phyloP scores from a whole-genome alignment of 1,140 invertebrate genomes.

The Gyrodactylus salaris region DNA sequence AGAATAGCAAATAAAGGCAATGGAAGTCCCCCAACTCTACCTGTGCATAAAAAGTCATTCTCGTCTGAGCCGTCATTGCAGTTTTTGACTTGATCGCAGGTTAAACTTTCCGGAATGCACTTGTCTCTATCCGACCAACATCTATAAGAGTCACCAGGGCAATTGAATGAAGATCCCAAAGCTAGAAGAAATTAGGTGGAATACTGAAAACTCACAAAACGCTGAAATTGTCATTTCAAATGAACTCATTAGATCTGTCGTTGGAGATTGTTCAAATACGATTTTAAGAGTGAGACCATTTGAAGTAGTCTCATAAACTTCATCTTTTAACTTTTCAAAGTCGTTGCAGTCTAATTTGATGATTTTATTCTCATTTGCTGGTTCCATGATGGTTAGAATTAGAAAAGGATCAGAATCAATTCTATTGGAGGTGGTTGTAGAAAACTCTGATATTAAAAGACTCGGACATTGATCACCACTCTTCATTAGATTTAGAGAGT shows the following conservation, averaged over 20 bases:
- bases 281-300: background rate
- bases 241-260: background rate
- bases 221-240: background rate
- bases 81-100: conserved; percentile 49
- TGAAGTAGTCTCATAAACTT: background rate
- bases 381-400: background rate
- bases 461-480: background rate
- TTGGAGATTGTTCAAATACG: background rate
- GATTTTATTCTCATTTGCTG: background rate
- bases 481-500: background rate
- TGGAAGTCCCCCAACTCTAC: background rate
- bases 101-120: conserved; percentile 44
- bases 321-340: background rate
- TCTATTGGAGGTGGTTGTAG: background rate
- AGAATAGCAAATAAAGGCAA: conserved; percentile 1
- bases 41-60: conserved; percentile 31
- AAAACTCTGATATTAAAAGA: background rate
- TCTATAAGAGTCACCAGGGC: conserved; percentile 26
- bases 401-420: background rate
- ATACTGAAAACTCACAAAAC: background rate
- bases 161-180: background rate
- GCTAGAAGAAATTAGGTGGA: background rate
- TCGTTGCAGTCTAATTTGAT: background rate
- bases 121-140: conserved; percentile 21
- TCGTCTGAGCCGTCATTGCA: conserved; percentile 66